Evolutionary conservation across 2,888 invertebrate genomes (phyloP).

Genomic region (Cryptocheilus praepositus): DNA sequence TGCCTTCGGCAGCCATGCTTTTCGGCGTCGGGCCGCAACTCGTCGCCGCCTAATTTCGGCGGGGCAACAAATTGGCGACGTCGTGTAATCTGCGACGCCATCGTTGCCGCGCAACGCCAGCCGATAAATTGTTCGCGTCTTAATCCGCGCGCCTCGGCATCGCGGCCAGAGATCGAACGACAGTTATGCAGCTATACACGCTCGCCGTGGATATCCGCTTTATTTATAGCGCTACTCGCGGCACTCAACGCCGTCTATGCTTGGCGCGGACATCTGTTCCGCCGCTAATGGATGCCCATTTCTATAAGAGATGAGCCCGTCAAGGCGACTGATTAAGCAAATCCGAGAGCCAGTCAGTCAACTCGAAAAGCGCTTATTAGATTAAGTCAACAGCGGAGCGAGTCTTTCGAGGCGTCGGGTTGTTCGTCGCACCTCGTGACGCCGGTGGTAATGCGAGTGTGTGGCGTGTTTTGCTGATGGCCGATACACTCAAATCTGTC

Average conservation of each 20-base stretch:
- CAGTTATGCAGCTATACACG: constrained; percentile 2
- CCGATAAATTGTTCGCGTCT: constrained; percentile 2
- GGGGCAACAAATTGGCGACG: no score
- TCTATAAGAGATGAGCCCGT: constrained; percentile 14
- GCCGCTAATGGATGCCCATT: constrained; percentile 14
- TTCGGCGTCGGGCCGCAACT: no score
- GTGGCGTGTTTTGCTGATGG: neutral
- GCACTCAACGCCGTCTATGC: constrained; percentile 2
- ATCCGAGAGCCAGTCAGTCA: constrained; percentile 3
- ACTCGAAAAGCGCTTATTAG: constrained; percentile 6
- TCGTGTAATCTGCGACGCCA: neutral
- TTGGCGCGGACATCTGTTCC: constrained; percentile 5
- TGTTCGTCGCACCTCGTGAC: no score
- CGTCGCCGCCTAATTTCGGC: no score
- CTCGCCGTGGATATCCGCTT: constrained; percentile 5
- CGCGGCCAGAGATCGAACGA: constrained; percentile 6
- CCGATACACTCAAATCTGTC: no score
- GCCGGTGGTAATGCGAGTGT: neutral
- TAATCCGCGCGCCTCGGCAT: neutral
- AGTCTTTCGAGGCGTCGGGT: no score
- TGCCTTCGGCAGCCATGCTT: no score
- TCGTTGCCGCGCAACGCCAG: neutral
- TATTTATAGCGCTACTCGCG: neutral
- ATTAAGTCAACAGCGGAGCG: neutral
- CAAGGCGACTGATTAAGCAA: neutral